phyloP scores from a whole-genome alignment of 2,888 invertebrate species.

The Megalurothrips usitatus region DNA sequence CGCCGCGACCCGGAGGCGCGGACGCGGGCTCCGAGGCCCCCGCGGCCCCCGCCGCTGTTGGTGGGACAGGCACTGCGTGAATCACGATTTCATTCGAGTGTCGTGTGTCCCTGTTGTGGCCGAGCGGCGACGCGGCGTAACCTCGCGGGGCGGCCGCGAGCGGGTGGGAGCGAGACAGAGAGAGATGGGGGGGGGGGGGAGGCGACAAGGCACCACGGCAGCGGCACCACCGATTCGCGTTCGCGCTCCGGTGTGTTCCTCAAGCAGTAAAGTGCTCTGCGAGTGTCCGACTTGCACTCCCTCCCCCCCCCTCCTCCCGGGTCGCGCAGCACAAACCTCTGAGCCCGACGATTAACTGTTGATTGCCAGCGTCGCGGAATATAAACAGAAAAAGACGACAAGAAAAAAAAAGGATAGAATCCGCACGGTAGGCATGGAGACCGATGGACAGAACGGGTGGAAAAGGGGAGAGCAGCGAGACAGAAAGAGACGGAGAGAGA shows the following conservation, averaged over 20 bases:
- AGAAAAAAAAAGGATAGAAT: too few relatives aligned
- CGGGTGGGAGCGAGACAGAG: too few relatives aligned
- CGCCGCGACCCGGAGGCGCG: too few relatives aligned
- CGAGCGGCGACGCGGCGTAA: neutral
- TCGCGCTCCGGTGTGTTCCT: too few relatives aligned
- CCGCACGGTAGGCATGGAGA: neutral
- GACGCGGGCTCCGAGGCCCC: too few relatives aligned
- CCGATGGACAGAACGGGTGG: neutral
- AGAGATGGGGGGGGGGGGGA: neutral
- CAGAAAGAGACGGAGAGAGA: neutral
- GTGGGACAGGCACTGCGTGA: neutral
- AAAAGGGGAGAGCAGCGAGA: neutral
- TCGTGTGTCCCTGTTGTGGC: slow-evolving; percentile 4
- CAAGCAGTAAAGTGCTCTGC: too few relatives aligned
- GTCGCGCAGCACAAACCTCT: neutral
- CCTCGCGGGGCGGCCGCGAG: neutral
- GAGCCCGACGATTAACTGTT: neutral
- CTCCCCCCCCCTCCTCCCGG: neutral
- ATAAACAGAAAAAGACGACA: too few relatives aligned
- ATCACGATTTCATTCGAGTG: slow-evolving; percentile 21
- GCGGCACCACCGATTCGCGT: too few relatives aligned
- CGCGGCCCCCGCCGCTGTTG: too few relatives aligned
- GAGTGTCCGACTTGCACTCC: neutral
- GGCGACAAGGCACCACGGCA: too few relatives aligned
- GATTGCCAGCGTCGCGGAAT: too few relatives aligned